Base-by-base conservation (phyloP, 92 coral and sea anemone species). In the Actinernus sp. region DNA sequence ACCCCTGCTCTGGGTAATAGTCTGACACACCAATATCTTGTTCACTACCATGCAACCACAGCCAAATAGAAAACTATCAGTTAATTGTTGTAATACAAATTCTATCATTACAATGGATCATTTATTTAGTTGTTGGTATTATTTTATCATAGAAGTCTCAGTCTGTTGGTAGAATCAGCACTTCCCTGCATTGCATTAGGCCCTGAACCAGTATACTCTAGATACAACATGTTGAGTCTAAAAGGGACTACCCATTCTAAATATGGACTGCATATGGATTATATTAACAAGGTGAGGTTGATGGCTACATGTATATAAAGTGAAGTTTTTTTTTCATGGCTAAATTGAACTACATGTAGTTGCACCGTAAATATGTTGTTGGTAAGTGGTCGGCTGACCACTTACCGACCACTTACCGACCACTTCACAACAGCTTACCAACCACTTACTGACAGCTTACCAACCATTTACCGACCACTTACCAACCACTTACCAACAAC, bases 261-360 rank as follows among this genome's bases (percentile, higher is more conserved):
- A 38, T 74, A 84, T 73, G 94, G 88, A 55, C 71, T 91, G 28
- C 95, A 94, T 74, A 73, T 89, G 56, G 98, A 94, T 58, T 88
- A 86, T 68, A 76, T 94, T 45, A 80, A 86, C 27, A 87, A 74
- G 67, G 98, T 90, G 81, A 56, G 83, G 67, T 11, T 27, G 4
- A 6, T 28, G n/a, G 6, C 3, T 19, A 20, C 20, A 2, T 13
- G 14, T 1, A 14, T 37, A 26, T 38, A 45, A 20, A 10, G 31
- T 57, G 5, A 25, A 23, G 25, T 43, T 34, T 43, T 43, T 30
- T 12, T 3, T 40, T 37, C 22, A 41, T n/a, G 10, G 61, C 3
- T 16, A 14, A 3, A 11, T 20, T 23, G 51, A 11, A 17, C 30
- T 49, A 0, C 26, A 24, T 50, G 62, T 7, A 25, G 13, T 13